These are phyloP conservation scores for Cebus imitator DNA, from an alignment of 2,113 vertebrate genomes.

Conservation along the genomic window DNA sequence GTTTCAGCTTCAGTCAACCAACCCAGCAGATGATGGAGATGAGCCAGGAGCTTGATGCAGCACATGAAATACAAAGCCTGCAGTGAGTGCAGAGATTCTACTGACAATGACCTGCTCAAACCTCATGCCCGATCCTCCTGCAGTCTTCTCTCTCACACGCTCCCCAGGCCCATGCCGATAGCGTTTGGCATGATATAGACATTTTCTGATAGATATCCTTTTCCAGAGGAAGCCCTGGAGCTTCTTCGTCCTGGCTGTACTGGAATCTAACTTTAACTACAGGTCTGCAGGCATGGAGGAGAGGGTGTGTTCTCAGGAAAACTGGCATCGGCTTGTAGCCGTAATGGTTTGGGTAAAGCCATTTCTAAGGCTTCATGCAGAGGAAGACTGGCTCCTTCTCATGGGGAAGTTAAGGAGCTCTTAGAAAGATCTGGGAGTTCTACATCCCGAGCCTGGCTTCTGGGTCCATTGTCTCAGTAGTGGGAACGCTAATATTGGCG, in stretches of 20 bases:
- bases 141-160: too few species aligned
- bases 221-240: background rate
- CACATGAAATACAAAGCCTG: background rate
- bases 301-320: background rate
- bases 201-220: background rate
- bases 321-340: background rate
- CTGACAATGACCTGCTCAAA: background rate
- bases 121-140: background rate
- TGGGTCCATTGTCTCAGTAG: background rate
- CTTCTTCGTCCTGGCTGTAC: background rate
- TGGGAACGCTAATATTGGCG: fast-evolving
- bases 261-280: background rate
- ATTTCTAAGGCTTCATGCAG: background rate
- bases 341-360: background rate
- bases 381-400: background rate
- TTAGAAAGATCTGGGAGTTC: background rate
- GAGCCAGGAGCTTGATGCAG: background rate
- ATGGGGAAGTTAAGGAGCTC: background rate
- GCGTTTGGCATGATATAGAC: background rate
- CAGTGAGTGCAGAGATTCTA: background rate
- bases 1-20: background rate
- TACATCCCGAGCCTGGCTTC: background rate
- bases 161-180: background rate
- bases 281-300: too few species aligned
- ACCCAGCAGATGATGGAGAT: fast-evolving